Evolutionary conservation across 2,797 vertebrate genomes (phyloP), one percentile per base, ranked within the genome.

Genomic region (Benthosema pterotum): DNA sequence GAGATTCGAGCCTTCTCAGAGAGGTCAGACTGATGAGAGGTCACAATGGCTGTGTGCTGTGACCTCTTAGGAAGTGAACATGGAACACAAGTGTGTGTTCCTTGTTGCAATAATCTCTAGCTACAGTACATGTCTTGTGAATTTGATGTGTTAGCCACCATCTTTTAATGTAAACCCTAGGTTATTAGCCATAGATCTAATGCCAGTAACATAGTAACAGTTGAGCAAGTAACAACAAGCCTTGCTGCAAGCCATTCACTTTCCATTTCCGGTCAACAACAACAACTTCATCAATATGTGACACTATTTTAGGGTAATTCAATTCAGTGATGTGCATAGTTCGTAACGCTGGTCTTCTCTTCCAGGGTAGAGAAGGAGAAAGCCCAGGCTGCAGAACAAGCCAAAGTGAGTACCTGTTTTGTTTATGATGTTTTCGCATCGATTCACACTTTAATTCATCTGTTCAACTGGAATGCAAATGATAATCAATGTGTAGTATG

Each of bases 1-100:
- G 96, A 99, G 89, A 99, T 99, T 84, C 93, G 96, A 89, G 97
- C 96, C 55, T 99, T 99, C 92, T 95, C 97, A 74, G 97, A 99
- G 88, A 96, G 97, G 97, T 98, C 90, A 91, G 51, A 0, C 0
- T 7, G 18, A n/a, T 5, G n/a, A 11, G 17, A 28, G 15, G 17
- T 28, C 56, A 43, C 11, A 45, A 25, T 25, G 22, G 3, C 22
- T 25, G n/a, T n/a, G n/a, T n/a, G n/a, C n/a, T 38, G 32, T 38
- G 32, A 38, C 9, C 32, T 38, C 32, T 38, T 38, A n/a, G n/a
- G n/a, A n/a, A n/a, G n/a, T n/a, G n/a, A n/a, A n/a, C n/a, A n/a
- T n/a, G n/a, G 28, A 32, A 32, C n/a, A n/a, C n/a, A 32, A 32
- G 28, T 32, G 28, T 28, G 4, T 28, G 32, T 38, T 38, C 32